phyloP scores from a whole-genome alignment of 1,140 invertebrate species.

The Bursaphelenchus mucronatus region DNA sequence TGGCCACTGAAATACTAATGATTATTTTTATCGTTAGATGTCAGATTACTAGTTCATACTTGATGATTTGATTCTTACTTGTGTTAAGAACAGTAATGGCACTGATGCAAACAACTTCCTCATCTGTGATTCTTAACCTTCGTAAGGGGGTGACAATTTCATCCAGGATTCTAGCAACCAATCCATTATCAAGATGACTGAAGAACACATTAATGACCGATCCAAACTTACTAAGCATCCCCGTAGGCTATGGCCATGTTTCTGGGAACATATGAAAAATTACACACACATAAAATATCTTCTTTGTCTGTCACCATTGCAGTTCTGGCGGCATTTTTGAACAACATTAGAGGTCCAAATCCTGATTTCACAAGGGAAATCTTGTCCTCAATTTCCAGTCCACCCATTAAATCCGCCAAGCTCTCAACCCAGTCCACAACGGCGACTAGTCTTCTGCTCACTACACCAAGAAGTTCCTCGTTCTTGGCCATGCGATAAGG shows the following conservation, averaged over 20 bases:
- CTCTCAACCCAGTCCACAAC: slow-evolving; percentile 60
- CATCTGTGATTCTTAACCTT: slow-evolving; percentile 48
- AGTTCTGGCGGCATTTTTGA: slow-evolving; percentile 54
- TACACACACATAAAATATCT: slow-evolving; percentile 55
- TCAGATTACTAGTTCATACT: slow-evolving; percentile 2
- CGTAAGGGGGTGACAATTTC: slow-evolving; percentile 55
- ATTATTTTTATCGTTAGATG: slow-evolving; percentile 13
- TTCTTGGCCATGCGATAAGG: slow-evolving; percentile 59
- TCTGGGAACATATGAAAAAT: slow-evolving; percentile 59
- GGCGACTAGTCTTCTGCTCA: slow-evolving; percentile 57
- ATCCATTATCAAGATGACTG: slow-evolving; percentile 57
- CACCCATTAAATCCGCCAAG: slow-evolving; percentile 51
- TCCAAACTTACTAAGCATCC: slow-evolving; percentile 53
- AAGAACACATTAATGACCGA: slow-evolving; percentile 22
- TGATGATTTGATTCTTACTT: slow-evolving; percentile 33
- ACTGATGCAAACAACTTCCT: slow-evolving; percentile 57
- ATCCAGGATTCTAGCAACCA: slow-evolving; percentile 51
- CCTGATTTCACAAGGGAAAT: slow-evolving; percentile 54
- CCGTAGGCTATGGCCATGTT: slow-evolving; percentile 51
- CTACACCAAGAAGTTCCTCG: slow-evolving; percentile 53
- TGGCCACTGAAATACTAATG: slow-evolving; percentile 46
- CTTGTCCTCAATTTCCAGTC: slow-evolving; percentile 47
- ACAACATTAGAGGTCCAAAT: slow-evolving; percentile 56
- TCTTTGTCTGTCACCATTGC: slow-evolving; percentile 55
- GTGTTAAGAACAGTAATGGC: slow-evolving; percentile 60